These are phyloP conservation scores for Fabriciana adippe DNA, from an alignment of 2,888 invertebrate genomes.

Conservation along the genomic window DNA sequence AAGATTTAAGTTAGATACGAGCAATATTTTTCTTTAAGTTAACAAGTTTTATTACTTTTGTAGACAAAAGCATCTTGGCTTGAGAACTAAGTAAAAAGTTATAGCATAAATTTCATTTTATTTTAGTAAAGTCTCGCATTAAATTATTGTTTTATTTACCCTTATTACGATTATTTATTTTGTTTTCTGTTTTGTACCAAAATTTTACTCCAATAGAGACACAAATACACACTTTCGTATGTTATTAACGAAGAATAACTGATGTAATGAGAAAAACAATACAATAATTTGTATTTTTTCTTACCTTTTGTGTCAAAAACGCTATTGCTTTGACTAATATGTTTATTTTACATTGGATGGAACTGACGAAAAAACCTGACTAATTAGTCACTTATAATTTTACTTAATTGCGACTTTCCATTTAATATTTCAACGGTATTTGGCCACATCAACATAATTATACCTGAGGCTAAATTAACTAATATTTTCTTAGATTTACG, in stretches of 20 bases:
- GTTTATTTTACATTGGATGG: neutral
- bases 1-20: neutral
- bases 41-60: neutral
- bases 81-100: slow-evolving; percentile 2
- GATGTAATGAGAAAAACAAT: too few species aligned
- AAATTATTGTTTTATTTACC: slow-evolving; percentile 4
- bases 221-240: too few species aligned
- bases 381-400: slow-evolving; percentile 9
- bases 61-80: slow-evolving; percentile 3
- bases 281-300: too few species aligned
- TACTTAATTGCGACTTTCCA: neutral
- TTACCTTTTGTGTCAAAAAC: too few species aligned
- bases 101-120: slow-evolving; percentile 11
- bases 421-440: slow-evolving; percentile 5
- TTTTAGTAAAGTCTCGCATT: neutral
- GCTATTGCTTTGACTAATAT: too few species aligned
- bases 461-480: neutral
- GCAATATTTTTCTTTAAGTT: slow-evolving; percentile 2
- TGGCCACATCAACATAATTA: neutral
- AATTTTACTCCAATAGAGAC: too few species aligned
- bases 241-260: too few species aligned
- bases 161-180: neutral
- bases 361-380: neutral
- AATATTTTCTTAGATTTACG: too few species aligned
- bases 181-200: neutral